These are phyloP conservation scores for Acleris emargana DNA, from an alignment of 2,888 invertebrate species.

Conservation along the genomic window DNA sequence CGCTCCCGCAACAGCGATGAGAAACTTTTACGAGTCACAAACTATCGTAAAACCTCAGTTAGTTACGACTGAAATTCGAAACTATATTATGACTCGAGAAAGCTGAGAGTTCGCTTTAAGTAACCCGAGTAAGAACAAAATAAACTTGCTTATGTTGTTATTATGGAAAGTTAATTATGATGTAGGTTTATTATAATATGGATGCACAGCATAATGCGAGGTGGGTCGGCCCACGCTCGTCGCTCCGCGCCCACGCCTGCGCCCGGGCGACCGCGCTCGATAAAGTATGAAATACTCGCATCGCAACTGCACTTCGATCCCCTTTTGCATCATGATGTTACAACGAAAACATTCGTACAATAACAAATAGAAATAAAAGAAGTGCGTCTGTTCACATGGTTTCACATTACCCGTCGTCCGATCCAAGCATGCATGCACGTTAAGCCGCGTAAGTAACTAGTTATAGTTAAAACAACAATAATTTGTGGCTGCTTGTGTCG, in stretches of 20 bases:
- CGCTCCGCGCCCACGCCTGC: slow-evolving; percentile 37
- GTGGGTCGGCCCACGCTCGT: slow-evolving; percentile 42
- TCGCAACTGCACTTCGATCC: slow-evolving; percentile 40
- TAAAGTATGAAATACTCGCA: slow-evolving; percentile 38
- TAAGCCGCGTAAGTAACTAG: no score
- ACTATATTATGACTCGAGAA: slow-evolving; percentile 35
- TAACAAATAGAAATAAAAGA: slow-evolving; percentile 8
- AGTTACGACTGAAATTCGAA: slow-evolving; percentile 32
- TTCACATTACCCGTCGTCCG: slow-evolving; percentile 16
- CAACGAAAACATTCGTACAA: slow-evolving; percentile 13
- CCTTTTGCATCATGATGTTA: slow-evolving; percentile 4
- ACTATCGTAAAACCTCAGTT: slow-evolving; percentile 31
- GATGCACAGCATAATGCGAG: slow-evolving; percentile 43
- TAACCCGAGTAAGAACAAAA: slow-evolving; percentile 28
- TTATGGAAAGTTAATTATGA: slow-evolving; percentile 40
- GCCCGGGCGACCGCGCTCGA: slow-evolving; percentile 32
- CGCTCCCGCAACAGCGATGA: slow-evolving; percentile 38
- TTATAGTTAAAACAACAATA: no score
- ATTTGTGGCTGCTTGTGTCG: no score
- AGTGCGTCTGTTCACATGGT: slow-evolving; percentile 9
- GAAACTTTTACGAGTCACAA: slow-evolving; percentile 27
- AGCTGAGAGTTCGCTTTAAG: slow-evolving; percentile 27
- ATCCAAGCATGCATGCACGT: slow-evolving; percentile 2
- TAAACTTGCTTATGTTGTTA: slow-evolving; percentile 39
- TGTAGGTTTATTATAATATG: slow-evolving; percentile 35